Percentiles rank a stretch among this genome's conserved stretches.
These are phyloP conservation scores for Xenopus laevis DNA, from an alignment of 2,113 vertebrate genomes.

Conservation along the genomic window DNA sequence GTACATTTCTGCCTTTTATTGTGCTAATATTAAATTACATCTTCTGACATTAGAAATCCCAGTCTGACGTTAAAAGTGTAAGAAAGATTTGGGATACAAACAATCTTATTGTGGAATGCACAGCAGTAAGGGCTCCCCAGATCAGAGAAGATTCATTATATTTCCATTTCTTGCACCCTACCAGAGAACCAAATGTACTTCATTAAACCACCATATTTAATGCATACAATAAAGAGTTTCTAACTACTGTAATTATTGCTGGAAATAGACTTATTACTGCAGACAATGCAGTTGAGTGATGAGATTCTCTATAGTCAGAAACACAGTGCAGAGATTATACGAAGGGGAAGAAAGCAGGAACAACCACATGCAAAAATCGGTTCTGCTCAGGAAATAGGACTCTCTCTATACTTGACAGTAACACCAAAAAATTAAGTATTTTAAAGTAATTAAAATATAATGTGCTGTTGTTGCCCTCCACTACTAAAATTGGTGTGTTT, in stretches of 20 bases:
- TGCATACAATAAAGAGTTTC: neutral
- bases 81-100: neutral
- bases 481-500: no score
- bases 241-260: neutral
- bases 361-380: neutral
- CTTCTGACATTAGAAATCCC: neutral
- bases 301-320: neutral
- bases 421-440: no score
- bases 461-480: no score
- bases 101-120: neutral
- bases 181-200: no score
- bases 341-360: neutral
- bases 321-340: neutral
- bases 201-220: no score
- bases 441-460: neutral
- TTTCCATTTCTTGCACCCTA: no score
- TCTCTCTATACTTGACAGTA: neutral
- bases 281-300: no score
- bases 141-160: no score
- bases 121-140: no score
- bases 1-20: neutral
- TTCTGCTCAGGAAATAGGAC: neutral
- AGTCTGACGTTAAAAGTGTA: neutral
- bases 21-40: constrained; percentile 1
- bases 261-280: neutral